Evolutionary conservation across 2,888 invertebrate species (phyloP).

Genomic region (Tyria jacobaeae): DNA sequence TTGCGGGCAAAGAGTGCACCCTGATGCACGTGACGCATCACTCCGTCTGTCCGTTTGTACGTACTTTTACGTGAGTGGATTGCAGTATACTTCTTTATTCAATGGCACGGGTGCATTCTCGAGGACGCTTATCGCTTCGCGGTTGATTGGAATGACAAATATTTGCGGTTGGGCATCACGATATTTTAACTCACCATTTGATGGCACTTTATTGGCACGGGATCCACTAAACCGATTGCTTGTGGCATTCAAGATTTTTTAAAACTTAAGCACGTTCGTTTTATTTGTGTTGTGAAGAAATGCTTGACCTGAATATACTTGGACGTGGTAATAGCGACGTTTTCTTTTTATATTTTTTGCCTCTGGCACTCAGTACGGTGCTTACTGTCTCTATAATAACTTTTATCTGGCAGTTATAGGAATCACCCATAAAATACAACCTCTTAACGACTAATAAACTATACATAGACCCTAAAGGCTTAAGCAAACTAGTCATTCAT

Average conservation of each 20-base stretch:
- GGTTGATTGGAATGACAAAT: conserved; percentile 67
- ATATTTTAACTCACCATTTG: conserved; percentile 32
- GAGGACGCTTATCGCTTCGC: conserved; percentile 56
- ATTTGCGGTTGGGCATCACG: conserved; percentile 51
- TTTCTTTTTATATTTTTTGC: conserved; percentile 23
- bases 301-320: conserved; percentile 27
- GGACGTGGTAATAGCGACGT: conserved; percentile 13
- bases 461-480: conserved; percentile 20
- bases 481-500: conserved; percentile 11
- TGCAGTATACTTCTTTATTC: conserved; percentile 64
- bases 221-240: conserved; percentile 15
- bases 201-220: conserved; percentile 42
- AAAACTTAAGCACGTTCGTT: conserved; percentile 15
- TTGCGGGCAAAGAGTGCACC: conserved; percentile 73
- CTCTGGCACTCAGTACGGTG: conserved; percentile 15
- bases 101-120: conserved; percentile 61
- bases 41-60: conserved; percentile 70
- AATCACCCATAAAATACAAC: conserved; percentile 19
- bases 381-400: conserved; percentile 18
- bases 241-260: conserved; percentile 12
- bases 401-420: conserved; percentile 14
- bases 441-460: conserved; percentile 31
- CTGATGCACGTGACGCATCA: conserved; percentile 74
- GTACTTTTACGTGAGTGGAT: conserved; percentile 78
- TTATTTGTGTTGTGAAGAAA: conserved; percentile 13